phyloP scores from a whole-genome alignment of 1,140 invertebrate species.

The Bombus affinis region DNA sequence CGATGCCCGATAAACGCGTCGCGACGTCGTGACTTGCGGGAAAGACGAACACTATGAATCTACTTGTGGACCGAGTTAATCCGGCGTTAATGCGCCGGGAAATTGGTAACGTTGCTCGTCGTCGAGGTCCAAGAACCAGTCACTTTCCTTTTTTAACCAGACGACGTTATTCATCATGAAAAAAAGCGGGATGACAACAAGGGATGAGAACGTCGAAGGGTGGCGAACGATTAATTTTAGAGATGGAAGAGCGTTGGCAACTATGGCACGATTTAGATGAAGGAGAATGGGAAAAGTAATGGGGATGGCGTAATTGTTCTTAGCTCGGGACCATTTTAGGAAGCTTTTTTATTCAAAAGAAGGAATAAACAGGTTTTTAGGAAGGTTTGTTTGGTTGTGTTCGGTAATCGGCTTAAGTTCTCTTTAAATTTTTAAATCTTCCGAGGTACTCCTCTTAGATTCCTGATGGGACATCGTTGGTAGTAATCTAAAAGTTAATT shows the following conservation, averaged over 20 bases:
- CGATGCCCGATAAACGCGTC: slow-evolving; percentile 48
- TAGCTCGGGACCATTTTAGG: background rate
- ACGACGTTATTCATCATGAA: slow-evolving; percentile 12
- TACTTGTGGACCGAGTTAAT: slow-evolving; percentile 25
- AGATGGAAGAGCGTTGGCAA: background rate
- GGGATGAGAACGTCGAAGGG: background rate
- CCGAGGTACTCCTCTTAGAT: background rate
- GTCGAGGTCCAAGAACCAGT: background rate
- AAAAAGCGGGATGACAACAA: background rate
- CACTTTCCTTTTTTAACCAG: background rate
- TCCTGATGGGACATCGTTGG: background rate
- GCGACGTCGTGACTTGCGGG: slow-evolving; percentile 37
- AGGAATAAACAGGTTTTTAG: background rate
- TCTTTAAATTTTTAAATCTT: background rate
- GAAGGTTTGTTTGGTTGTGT: background rate
- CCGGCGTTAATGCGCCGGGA: slow-evolving; percentile 47
- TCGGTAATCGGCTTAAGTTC: background rate
- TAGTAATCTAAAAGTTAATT: background rate
- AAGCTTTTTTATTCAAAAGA: background rate
- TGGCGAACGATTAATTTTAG: slow-evolving; percentile 28
- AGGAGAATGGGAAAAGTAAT: background rate
- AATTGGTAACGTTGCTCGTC: slow-evolving; percentile 43
- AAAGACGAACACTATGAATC: background rate
- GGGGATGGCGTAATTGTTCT: background rate
- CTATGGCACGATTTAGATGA: background rate